phyloP scores from a whole-genome alignment of 2,113 vertebrate genomes.

The Pseudopipra pipra region DNA sequence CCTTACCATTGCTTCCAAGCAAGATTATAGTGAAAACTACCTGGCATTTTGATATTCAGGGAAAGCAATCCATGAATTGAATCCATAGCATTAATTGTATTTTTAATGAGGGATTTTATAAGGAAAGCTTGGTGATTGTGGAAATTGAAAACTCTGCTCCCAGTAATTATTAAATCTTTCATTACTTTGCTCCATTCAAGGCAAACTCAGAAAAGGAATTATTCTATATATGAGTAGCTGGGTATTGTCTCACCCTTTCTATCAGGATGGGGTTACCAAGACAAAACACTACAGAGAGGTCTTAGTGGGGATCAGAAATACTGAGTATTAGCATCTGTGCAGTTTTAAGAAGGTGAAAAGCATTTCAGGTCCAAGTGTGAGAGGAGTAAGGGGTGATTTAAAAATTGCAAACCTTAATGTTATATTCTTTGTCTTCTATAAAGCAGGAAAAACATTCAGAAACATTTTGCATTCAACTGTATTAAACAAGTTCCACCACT shows the following conservation, averaged over 20 bases:
- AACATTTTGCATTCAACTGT: neutral
- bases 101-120: neutral
- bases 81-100: neutral
- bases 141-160: neutral
- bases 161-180: neutral
- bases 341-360: neutral
- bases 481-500: neutral
- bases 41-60: neutral
- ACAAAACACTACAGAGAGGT: neutral
- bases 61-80: neutral
- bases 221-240: neutral
- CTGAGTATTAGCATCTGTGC: neutral
- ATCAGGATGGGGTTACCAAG: neutral
- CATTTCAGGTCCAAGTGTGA: neutral
- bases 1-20: neutral
- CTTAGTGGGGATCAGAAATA: neutral
- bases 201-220: neutral
- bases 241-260: neutral
- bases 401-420: neutral
- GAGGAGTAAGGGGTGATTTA: neutral
- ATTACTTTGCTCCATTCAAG: neutral
- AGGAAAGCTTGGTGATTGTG: neutral
- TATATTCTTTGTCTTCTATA: neutral
- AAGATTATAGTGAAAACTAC: neutral
- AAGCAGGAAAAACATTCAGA: neutral